Evolutionary conservation across 1,140 invertebrate species (phyloP).

Genomic region (Drosophila sulfurigaster): DNA sequence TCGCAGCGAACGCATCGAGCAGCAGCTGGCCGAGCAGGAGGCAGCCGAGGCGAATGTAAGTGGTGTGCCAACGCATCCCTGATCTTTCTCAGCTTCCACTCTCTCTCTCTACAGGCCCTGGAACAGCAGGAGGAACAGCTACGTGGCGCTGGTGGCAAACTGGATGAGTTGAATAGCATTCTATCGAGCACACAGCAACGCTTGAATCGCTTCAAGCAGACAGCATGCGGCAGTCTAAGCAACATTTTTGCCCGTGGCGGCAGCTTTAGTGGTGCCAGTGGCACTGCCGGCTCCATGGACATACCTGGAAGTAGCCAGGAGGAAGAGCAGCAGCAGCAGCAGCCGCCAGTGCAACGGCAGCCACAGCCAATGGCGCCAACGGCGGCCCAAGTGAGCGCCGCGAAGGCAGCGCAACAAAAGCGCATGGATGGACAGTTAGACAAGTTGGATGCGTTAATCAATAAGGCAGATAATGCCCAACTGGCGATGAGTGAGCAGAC

Average conservation of each 20-base stretch:
- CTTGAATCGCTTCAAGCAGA: conserved; percentile 93
- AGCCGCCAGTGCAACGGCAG: conserved; percentile 82
- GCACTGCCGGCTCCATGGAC: conserved; percentile 77
- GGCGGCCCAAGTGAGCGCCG: conserved; percentile 69
- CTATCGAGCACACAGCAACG: conserved; percentile 93
- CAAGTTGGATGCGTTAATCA: conserved; percentile 88
- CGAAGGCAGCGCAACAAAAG: conserved; percentile 86
- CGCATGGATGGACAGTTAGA: conserved; percentile 88
- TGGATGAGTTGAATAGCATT: conserved; percentile 93
- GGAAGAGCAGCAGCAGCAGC: conserved; percentile 27
- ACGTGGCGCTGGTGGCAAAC: conserved; percentile 89
- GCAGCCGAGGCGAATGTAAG: conserved; percentile 85
- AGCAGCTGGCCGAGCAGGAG: conserved; percentile 83
- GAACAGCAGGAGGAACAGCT: conserved; percentile 90
- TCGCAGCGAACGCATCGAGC: conserved; percentile 79
- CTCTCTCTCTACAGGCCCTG: conserved; percentile 86
- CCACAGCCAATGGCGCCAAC: conserved; percentile 75
- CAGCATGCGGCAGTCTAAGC: conserved; percentile 71
- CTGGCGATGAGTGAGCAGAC: conserved; percentile 89
- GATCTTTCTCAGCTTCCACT: not conserved
- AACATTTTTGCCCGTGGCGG: conserved; percentile 66
- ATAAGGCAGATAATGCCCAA: conserved; percentile 89
- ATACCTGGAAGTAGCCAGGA: conserved; percentile 9
- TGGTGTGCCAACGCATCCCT: not conserved
- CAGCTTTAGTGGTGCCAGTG: conserved; percentile 23